Percentiles rank a stretch among this genome's conserved stretches.
These are phyloP conservation scores for Tyrannus savana DNA, from an alignment of 2,113 vertebrate genomes.

Conservation along the genomic window DNA sequence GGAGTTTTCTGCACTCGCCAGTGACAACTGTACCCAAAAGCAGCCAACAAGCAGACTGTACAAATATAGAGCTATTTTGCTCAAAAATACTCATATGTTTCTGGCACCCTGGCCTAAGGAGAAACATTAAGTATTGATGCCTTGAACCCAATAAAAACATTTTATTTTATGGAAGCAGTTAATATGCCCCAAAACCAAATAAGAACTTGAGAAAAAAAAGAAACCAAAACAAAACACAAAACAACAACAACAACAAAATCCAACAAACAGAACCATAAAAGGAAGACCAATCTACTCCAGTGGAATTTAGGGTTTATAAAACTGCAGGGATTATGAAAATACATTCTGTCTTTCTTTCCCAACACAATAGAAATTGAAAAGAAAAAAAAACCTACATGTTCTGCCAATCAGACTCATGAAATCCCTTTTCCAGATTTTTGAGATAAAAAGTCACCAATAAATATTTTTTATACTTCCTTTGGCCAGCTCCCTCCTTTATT, in stretches of 20 bases:
- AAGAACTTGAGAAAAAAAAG: background rate
- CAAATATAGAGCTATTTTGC: background rate
- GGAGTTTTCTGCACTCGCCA: background rate
- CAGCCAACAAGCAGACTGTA: background rate
- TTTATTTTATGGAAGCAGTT: constrained; percentile 53
- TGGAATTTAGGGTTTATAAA: constrained; percentile 70
- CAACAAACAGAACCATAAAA: constrained; percentile 8
- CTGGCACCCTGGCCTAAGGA: background rate
- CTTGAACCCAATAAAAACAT: background rate
- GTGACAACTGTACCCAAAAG: background rate
- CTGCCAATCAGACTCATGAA: constrained; percentile 33
- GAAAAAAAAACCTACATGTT: background rate
- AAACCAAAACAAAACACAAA: background rate
- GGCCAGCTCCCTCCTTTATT: background rate
- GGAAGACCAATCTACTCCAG: background rate
- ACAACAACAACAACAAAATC: background rate
- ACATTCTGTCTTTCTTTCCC: constrained; percentile 55
- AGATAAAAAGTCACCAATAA: background rate
- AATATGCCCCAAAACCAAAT: constrained; percentile 6
- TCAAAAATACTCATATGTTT: background rate
- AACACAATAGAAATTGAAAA: constrained; percentile 36
- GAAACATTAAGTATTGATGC: background rate
- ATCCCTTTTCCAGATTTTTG: background rate
- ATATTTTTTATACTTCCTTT: background rate
- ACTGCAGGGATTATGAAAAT: constrained; percentile 48